Base-by-base conservation (phyloP, 1,140 invertebrate species). In the Atta colombica region DNA sequence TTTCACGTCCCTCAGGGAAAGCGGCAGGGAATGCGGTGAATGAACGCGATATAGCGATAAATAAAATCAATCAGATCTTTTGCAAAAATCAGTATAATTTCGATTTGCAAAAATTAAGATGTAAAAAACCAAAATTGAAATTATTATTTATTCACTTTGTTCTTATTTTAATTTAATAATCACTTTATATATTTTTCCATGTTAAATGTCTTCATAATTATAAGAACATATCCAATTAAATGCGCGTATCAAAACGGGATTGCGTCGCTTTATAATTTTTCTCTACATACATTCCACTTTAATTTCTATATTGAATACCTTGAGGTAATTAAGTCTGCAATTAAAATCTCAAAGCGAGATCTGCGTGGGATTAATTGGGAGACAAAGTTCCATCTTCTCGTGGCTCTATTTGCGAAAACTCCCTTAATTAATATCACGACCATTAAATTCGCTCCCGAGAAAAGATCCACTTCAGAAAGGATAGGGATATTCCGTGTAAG, bases 401-500 rank as follows among this genome's bases (percentile, higher is more conserved):
- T 35, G 60, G 39, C 16, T 77, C 10, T 39, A 77, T 63, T 51
- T 65, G 39, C 25, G 2, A 49, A 31, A 68, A 66, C 0, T 14
- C 18, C 18, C 14, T 72, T 53, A 77, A 39, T 68, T 80, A 69
- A 35, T 53, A 35, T 31, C 14, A 14, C 12, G 18, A 35, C 28
- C n/a, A 12, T 69, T 81, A 71, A 81, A 81, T 81, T 71, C 5
- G 63, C 49, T 10, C 21, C 49, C 25, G 49, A 55, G 66, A 49
- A 71, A 81, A 55, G 77, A 71, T 58, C n/a, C 65, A 81, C 16
- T 21, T 16, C 7, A 25, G 18, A 69, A 16, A 21, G 10, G 21
- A 28, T 25, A 16, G 31, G 16, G 21, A 28, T 25, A 1, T 25
- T 31, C 31, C 55, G 16, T 25, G n/a, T 18, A n/a, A 51, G 28